phyloP scores from a whole-genome alignment of 2,113 vertebrate species.

The Bambusicola thoracicus region DNA sequence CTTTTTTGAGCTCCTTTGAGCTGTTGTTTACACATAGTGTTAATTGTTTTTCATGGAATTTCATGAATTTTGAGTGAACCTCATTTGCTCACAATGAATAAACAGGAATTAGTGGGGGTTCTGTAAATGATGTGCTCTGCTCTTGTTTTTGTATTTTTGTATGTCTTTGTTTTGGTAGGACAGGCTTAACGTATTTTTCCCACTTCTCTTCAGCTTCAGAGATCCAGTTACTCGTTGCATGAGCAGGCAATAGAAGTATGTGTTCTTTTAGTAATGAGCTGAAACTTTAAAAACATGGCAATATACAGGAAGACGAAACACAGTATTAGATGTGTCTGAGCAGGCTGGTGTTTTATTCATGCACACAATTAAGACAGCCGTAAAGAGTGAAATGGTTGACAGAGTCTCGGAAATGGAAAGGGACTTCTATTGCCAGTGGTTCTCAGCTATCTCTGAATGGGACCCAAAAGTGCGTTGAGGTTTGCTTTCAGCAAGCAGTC shows the following conservation, averaged over 20 bases:
- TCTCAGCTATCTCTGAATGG: not conserved
- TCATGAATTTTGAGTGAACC: not conserved
- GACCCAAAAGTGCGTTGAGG: not conserved
- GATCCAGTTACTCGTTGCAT: not conserved
- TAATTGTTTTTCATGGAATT: not conserved
- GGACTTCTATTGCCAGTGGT: not conserved
- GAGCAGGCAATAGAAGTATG: not conserved
- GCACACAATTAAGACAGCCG: not conserved
- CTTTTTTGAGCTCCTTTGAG: not conserved
- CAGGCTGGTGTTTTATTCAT: constrained; percentile 50
- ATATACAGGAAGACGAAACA: not conserved
- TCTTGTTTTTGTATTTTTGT: not conserved
- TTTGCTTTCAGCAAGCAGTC: not conserved
- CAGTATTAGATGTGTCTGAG: not conserved
- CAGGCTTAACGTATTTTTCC: not conserved
- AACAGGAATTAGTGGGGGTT: not conserved
- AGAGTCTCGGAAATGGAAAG: constrained; percentile 10
- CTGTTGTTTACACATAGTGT: not conserved
- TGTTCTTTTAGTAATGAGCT: not conserved
- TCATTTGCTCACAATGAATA: not conserved
- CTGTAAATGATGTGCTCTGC: not conserved
- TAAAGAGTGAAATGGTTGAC: constrained; percentile 8
- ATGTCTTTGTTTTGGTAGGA: not conserved
- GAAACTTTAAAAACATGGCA: constrained; percentile 36
- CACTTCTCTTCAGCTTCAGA: not conserved